phyloP scores from a whole-genome alignment of 2,113 vertebrate genomes.

The Pomatostomus ruficeps region DNA sequence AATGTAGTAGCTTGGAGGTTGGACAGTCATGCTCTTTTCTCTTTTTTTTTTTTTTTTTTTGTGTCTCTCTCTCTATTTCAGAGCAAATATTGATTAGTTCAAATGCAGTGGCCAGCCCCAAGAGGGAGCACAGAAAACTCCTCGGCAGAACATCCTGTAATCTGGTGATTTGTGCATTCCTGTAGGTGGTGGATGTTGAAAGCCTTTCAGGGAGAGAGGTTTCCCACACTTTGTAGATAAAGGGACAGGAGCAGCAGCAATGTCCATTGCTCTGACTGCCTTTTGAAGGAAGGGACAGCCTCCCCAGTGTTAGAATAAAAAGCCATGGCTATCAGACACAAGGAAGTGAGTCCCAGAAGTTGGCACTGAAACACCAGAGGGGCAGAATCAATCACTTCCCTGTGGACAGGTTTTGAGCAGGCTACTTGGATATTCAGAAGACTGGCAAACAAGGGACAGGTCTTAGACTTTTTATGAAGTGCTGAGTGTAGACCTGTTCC shows the following conservation, averaged over 20 bases:
- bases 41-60: no score
- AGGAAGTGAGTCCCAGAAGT: background rate
- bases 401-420: background rate
- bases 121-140: background rate
- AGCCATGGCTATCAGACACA: background rate
- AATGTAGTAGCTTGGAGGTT: background rate
- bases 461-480: background rate
- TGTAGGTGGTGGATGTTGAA: background rate
- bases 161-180: background rate
- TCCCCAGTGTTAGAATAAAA: background rate
- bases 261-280: background rate
- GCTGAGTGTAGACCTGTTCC: background rate
- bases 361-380: background rate
- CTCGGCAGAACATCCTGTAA: background rate
- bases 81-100: background rate
- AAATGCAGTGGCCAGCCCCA: background rate
- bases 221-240: background rate
- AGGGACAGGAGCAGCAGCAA: background rate
- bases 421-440: background rate
- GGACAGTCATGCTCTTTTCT: background rate
- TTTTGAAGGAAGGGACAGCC: background rate
- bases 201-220: background rate
- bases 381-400: background rate
- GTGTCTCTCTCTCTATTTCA: background rate
- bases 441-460: background rate